Evolutionary conservation across 1,140 invertebrate species (phyloP), one percentile per base, ranked within the genome.

Genomic region (Drosophila nannoptera): DNA sequence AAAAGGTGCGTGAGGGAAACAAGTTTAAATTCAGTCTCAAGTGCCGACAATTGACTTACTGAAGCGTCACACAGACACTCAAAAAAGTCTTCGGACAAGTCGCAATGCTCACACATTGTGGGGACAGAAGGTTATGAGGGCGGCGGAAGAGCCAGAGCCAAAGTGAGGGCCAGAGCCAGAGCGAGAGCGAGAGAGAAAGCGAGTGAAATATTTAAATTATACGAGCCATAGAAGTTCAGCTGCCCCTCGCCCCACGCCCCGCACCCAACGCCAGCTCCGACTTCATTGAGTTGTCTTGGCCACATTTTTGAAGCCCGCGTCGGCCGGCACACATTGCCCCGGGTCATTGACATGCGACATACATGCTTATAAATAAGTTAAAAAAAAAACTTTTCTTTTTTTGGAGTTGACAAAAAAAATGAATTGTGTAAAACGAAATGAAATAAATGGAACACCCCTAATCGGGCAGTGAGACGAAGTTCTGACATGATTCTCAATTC

Each of bases 21-120:
- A 36, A 67, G 40, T 42, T 58, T 42, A 43, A 78, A 70, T 59
- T 73, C 55, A 69, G 42, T 71, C 69, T 71, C 58, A 86, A 80
- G 73, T 77, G 81, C 68, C 70, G 77, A 81, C 81, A 84, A 86
- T 84, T 84, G 81, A 84, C 81, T 84, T 75, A 86, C 77, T 84
- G 81, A 86, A 35, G 55, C 61, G 78, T 72, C 75, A n/a, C 56
- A 75, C 69, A 45, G 54, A 36, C 43, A 58, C 62, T 58, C 53
- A 9, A 49, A 66, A 56, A 49, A 33, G 55, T 60, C 31, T 40
- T 66, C n/a, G 49, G 14, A 54, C 54, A 43, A 53, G 14, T 48
- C 38, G 31, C 38, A 63, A 56, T 45, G 32, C 32, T 43, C 38
- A 32, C 29, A 49, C 50, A 52, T 16, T 16, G n/a, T 7, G 43